phyloP scores from a whole-genome alignment of 1,140 invertebrate species.

The Panulirus ornatus region DNA sequence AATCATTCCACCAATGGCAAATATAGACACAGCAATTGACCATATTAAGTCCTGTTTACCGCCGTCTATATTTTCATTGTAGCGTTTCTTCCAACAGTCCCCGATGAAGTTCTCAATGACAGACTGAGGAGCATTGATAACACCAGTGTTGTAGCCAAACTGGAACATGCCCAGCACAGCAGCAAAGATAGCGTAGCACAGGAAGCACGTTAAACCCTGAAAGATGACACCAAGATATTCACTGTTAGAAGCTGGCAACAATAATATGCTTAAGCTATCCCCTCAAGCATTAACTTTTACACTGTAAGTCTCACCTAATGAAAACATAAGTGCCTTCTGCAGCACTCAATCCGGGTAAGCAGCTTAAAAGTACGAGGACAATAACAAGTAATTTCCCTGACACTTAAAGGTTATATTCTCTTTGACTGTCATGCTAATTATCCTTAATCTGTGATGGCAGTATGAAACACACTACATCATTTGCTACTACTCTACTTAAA shows the following conservation, averaged over 20 bases:
- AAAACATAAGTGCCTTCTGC: constrained; percentile 13
- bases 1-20: constrained; percentile 96
- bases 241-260: background rate
- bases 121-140: constrained; percentile 95
- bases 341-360: constrained; percentile 13
- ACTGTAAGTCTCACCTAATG: constrained; percentile 17
- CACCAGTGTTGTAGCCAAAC: constrained; percentile 99
- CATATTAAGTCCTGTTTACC: constrained; percentile 87
- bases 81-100: constrained; percentile 87
- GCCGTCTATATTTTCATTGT: constrained; percentile 80
- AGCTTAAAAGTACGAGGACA: background rate
- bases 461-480: constrained; percentile 39
- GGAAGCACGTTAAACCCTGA: constrained; percentile 92
- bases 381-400: constrained; percentile 22
- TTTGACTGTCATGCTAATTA: constrained; percentile 41
- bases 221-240: constrained; percentile 76
- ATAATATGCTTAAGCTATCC: background rate
- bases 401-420: constrained; percentile 11
- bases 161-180: constrained; percentile 98
- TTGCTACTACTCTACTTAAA: constrained; percentile 40
- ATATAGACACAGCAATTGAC: constrained; percentile 94
- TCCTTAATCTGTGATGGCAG: constrained; percentile 27
- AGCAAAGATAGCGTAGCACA: constrained; percentile 94
- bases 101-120: constrained; percentile 94
- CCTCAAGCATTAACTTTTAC: constrained; percentile 30